A percentile compares a stretch with the other conserved stretches of the same genome.
These are phyloP conservation scores for Mus musculus DNA, from an alignment of 2,113 vertebrate species.

Conservation along the genomic window GRCm39 chr7:75618501-75619000, in stretches of 20 bases:
- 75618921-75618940: neutral
- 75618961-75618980: neutral
- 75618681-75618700: neutral
- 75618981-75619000: neutral
- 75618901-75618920: neutral
- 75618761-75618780: neutral
- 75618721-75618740: neutral
- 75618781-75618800: neutral
- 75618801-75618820: neutral
- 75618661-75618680: neutral
- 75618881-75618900: neutral
- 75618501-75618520: neutral
- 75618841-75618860: too few species aligned
- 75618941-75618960: neutral
- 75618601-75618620: neutral
- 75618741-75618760: neutral
- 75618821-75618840: neutral
- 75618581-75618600: neutral
- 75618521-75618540: neutral
- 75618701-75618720: neutral
- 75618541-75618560: neutral
- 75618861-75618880: too few species aligned
- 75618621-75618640: neutral
- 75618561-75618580: neutral
- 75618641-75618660: too few species aligned